These are phyloP conservation scores for Drosophila parthenogenetica DNA, from an alignment of 2,888 invertebrate species.

Conservation along the genomic window DNA sequence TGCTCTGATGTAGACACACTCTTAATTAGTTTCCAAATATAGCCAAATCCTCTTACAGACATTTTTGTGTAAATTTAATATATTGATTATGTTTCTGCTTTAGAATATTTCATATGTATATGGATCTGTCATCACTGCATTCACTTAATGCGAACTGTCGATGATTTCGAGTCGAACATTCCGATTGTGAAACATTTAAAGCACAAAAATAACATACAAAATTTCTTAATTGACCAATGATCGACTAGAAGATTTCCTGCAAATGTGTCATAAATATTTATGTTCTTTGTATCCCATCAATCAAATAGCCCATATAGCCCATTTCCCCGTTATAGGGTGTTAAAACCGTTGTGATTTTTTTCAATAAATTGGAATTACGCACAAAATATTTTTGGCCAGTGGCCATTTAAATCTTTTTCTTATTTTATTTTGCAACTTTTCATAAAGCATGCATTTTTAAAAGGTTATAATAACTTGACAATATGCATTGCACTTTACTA, in stretches of 20 bases:
- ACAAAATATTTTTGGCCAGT: conserved; percentile 17
- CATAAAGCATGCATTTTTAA: conserved; percentile 49
- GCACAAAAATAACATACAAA: conserved; percentile 1
- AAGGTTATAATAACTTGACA: conserved; percentile 54
- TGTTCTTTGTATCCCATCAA: background rate
- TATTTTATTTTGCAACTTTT: conserved; percentile 9
- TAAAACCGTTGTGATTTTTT: conserved; percentile 1
- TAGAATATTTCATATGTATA: background rate
- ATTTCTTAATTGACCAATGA: background rate
- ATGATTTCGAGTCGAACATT: background rate
- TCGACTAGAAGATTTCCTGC: conserved; percentile 9
- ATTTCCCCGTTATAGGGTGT: background rate
- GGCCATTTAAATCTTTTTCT: conserved; percentile 27
- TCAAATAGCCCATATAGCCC: background rate
- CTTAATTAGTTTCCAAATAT: conserved; percentile 37
- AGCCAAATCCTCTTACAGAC: background rate
- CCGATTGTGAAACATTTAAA: conserved; percentile 1
- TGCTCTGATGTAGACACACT: conserved; percentile 11
- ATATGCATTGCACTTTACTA: conserved; percentile 28
- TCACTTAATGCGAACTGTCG: conserved; percentile 5
- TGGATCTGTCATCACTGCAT: conserved; percentile 13
- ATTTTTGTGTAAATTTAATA: conserved; percentile 1
- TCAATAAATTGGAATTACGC: conserved; percentile 31
- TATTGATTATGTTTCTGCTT: conserved; percentile 9
- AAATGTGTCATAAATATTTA: background rate